phyloP scores from a whole-genome alignment of 2,888 invertebrate genomes.

The Drosophila buzzatii region DNA sequence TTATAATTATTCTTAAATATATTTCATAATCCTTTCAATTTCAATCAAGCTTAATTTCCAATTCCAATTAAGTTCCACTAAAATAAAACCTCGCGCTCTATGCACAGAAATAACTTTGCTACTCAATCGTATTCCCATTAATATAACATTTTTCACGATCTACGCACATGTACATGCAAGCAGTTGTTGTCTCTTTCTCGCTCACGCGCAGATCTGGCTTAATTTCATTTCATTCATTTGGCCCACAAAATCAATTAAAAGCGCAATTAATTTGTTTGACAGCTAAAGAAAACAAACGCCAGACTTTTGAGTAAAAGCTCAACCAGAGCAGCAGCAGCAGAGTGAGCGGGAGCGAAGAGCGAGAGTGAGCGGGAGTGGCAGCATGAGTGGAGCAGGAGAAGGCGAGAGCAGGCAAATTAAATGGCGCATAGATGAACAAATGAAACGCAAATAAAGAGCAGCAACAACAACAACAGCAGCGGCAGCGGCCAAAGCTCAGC shows the following conservation, averaged over 20 bases:
- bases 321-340: background rate
- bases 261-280: constrained; percentile 81
- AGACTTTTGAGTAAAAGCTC: constrained; percentile 58
- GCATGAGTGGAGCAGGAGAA: background rate
- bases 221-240: constrained; percentile 60
- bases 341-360: background rate
- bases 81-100: background rate
- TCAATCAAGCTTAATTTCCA: background rate
- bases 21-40: background rate
- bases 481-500: constrained; percentile 47
- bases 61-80: background rate
- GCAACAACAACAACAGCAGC: constrained; percentile 22
- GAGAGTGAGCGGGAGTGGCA: background rate
- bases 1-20: background rate
- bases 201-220: constrained; percentile 22
- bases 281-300: constrained; percentile 75
- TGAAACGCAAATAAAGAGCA: constrained; percentile 43
- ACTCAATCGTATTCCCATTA: background rate
- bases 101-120: background rate
- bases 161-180: background rate
- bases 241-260: constrained; percentile 76
- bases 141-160: constrained; percentile 18
- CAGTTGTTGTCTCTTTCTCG: background rate
- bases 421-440: constrained; percentile 61
- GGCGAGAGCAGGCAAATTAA: constrained; percentile 48